Evolutionary conservation across 1,140 invertebrate species (phyloP).

Genomic region (Stratiolaelaps scimitus): DNA sequence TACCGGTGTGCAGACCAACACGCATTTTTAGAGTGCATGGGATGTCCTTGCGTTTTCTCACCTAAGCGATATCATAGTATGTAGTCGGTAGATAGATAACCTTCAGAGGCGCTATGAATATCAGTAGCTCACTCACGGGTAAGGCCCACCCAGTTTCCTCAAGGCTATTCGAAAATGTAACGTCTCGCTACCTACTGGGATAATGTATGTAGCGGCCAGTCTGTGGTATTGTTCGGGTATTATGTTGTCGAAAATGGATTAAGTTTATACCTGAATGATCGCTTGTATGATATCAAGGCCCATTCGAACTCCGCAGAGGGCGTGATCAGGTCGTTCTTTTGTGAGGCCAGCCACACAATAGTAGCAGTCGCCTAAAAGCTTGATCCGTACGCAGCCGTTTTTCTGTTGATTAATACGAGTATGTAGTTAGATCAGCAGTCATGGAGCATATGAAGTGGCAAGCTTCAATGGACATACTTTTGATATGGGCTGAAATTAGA

Average conservation of each 20-base stretch:
- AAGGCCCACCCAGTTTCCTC: too few species aligned
- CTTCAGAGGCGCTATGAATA: not conserved
- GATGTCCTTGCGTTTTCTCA: constrained; percentile 56
- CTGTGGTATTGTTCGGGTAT: not conserved
- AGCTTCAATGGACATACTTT: too few species aligned
- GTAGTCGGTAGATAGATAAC: constrained; percentile 30
- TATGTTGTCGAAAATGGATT: not conserved
- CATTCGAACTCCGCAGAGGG: constrained; percentile 91
- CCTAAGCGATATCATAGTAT: constrained; percentile 12
- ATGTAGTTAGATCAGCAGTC: not conserved
- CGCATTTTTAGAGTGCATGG: constrained; percentile 86
- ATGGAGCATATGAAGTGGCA: too few species aligned
- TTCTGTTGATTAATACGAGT: constrained; percentile 49
- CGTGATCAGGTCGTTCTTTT: constrained; percentile 77
- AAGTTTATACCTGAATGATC: constrained; percentile 55
- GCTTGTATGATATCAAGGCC: constrained; percentile 91
- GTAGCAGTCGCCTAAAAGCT: constrained; percentile 89
- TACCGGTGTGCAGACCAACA: constrained; percentile 61
- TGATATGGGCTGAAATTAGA: too few species aligned
- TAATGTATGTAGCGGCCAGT: not conserved
- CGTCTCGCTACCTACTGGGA: not conserved
- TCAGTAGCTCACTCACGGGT: not conserved
- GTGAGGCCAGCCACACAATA: constrained; percentile 89
- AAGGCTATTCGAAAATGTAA: too few species aligned
- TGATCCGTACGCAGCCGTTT: constrained; percentile 87